These are phyloP conservation scores for Nineta flava DNA, from an alignment of 2,888 invertebrate species.

Conservation along the genomic window DNA sequence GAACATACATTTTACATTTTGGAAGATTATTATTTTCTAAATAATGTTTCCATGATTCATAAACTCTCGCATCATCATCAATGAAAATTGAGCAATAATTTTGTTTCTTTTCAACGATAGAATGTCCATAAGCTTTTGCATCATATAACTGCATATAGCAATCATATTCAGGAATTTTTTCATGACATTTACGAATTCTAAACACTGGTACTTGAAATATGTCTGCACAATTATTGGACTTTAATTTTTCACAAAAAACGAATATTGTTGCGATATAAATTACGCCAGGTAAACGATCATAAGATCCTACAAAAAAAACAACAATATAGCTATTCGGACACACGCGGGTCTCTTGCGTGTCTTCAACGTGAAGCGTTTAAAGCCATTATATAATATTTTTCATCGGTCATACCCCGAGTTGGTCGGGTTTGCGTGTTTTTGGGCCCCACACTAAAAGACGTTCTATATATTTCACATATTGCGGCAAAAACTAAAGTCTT, in stretches of 20 bases:
- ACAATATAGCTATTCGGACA: too few species aligned
- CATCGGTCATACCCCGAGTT: too few species aligned
- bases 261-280: neutral
- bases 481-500: too few species aligned
- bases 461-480: too few species aligned
- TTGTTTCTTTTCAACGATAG: neutral
- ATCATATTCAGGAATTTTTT: neutral
- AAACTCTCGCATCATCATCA: neutral
- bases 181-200: neutral
- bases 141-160: neutral
- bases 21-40: neutral
- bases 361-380: too few species aligned
- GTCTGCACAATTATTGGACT: neutral
- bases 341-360: too few species aligned
- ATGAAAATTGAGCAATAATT: neutral
- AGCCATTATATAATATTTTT: too few species aligned
- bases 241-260: neutral
- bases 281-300: neutral
- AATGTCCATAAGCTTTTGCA: neutral
- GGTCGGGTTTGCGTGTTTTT: too few species aligned
- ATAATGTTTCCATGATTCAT: neutral
- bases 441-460: too few species aligned
- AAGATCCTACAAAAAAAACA: neutral
- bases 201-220: neutral
- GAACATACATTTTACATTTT: neutral